Conservation (phyloP, 2,888 invertebrate genomes). For the Callinectes sapidus region DNA sequence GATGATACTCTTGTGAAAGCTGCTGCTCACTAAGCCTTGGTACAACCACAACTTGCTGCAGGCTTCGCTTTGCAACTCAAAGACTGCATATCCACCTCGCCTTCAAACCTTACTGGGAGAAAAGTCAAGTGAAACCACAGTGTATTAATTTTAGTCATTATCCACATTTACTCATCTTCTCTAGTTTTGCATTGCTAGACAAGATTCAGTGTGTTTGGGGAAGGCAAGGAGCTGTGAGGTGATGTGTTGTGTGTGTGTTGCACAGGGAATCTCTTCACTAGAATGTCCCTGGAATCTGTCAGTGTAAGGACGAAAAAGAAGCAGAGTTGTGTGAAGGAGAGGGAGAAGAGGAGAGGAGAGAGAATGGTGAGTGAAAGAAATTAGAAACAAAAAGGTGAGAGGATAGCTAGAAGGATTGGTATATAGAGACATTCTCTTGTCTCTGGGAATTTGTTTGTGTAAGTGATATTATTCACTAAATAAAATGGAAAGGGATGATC, state of each 20-base stretch:
- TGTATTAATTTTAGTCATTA: not conserved
- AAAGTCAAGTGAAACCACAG: not conserved
- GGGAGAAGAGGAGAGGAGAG: not conserved
- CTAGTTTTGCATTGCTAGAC: not conserved
- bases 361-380: not conserved
- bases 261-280: not conserved
- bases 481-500: not conserved
- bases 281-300: conserved; percentile 21
- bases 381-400: not conserved
- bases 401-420: too few species aligned
- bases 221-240: not conserved
- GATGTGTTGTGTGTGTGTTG: not conserved
- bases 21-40: not conserved
- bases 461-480: not conserved
- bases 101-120: not conserved
- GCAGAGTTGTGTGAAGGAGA: not conserved
- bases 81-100: not conserved
- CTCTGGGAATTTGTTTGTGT: not conserved
- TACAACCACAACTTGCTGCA: not conserved
- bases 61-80: not conserved
- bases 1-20: not conserved
- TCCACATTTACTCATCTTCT: not conserved
- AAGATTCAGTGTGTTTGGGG: too few species aligned
- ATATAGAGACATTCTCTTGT: not conserved
- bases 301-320: not conserved